A percentile compares a stretch with the other conserved stretches of the same genome.
phyloP scores from a whole-genome alignment of 2,113 vertebrate species.

The Orthochromis indermauri region DNA sequence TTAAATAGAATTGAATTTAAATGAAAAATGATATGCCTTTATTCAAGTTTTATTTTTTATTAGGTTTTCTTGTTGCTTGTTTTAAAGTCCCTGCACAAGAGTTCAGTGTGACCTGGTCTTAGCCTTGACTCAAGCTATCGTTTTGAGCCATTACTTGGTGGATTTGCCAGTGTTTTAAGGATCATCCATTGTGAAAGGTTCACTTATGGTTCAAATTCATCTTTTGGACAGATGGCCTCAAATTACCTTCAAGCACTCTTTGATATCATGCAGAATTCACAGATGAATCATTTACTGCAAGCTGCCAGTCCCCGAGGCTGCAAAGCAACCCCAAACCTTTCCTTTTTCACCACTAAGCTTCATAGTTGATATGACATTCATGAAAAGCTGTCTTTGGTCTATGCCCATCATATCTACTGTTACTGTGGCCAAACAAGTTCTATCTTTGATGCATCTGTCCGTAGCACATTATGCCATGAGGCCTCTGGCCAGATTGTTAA shows the following conservation, averaged over 20 bases:
- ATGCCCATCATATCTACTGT: neutral
- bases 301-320: neutral
- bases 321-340: neutral
- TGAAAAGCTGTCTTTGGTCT: neutral
- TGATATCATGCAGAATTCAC: neutral
- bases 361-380: neutral
- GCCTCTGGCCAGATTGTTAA: neutral
- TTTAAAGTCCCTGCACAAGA: neutral
- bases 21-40: neutral
- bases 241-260: neutral
- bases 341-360: neutral
- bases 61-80: neutral
- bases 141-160: neutral
- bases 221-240: neutral
- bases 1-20: neutral
- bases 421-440: neutral
- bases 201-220: neutral
- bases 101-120: neutral
- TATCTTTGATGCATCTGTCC: neutral
- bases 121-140: neutral
- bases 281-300: neutral
- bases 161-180: neutral
- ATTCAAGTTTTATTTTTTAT: neutral
- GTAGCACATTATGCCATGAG: neutral
- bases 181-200: neutral